Percentiles rank a stretch among this genome's conserved stretches.
These are phyloP conservation scores for Cataglyphis cursor DNA, from an alignment of 2,888 invertebrate genomes.

Conservation along the genomic window DNA sequence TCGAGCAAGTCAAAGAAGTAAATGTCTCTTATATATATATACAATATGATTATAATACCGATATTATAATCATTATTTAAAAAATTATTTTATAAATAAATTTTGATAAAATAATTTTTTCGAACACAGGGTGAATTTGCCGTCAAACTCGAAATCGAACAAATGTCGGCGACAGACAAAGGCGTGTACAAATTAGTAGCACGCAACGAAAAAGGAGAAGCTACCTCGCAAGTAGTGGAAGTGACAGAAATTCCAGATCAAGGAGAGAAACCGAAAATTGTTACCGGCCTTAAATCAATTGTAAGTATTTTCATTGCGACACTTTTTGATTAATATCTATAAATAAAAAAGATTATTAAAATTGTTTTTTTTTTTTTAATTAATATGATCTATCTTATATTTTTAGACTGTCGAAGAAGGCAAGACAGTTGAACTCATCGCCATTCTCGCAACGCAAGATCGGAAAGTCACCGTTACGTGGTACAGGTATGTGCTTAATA, in stretches of 20 bases:
- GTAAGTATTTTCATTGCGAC: slow-evolving; percentile 87
- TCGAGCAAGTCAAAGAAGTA: slow-evolving; percentile 94
- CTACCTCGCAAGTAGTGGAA: slow-evolving; percentile 95
- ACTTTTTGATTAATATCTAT: not conserved
- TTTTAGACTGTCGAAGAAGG: slow-evolving; percentile 90
- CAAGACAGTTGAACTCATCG: slow-evolving; percentile 93
- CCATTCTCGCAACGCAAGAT: slow-evolving; percentile 92
- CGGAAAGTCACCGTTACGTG: slow-evolving; percentile 94
- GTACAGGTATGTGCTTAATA: slow-evolving; percentile 90
- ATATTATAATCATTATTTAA: not conserved
- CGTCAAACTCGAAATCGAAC: slow-evolving; percentile 95
- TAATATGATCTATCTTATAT: not conserved
- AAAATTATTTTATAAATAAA: not conserved
- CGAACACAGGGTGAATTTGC: slow-evolving; percentile 94
- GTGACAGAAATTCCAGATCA: slow-evolving; percentile 94
- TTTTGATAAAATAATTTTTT: slow-evolving; percentile 14
- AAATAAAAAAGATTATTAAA: not conserved
- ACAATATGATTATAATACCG: not conserved
- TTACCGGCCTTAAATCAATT: slow-evolving; percentile 92
- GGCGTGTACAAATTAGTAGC: slow-evolving; percentile 96
- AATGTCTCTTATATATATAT: slow-evolving; percentile 71
- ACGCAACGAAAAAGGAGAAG: slow-evolving; percentile 97
- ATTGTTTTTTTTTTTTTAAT: not conserved
- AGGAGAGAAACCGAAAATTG: slow-evolving; percentile 93
- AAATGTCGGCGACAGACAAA: slow-evolving; percentile 93